Base-by-base conservation (phyloP, 2,113 vertebrate genomes). In the Empidonax alnorum region DNA sequence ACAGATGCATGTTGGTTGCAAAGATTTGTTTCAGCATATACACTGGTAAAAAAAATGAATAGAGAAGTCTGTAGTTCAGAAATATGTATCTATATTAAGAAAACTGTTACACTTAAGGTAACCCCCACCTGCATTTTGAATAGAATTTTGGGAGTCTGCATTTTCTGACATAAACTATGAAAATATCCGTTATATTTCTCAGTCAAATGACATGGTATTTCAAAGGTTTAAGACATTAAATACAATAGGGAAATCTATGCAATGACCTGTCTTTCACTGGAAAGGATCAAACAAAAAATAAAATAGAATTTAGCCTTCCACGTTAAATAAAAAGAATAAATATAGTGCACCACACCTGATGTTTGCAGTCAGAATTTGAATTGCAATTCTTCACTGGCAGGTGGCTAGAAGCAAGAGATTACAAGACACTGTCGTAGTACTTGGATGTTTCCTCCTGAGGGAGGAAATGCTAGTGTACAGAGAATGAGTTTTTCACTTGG, bases 261-360 rank as follows among this genome's bases (percentile, higher is more conserved):
- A 47, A 23, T 47, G 47, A 23, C 12, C 20, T 23, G 39, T 12
- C 7, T 87, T 63, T 58, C 56, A 93, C 22, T 56, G 14, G 31
- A 53, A 62, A 18, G 5, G 3, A 49, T 53, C 21, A 47, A 47
- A 23, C 21, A 46, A 68, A 77, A 53, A 42, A 17, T 10, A 19
- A 41, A 69, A 37, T 14, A 30, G 19, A 33, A 8, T 63, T 76
- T 76, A 56, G 14, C 7, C 12, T 63, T 77, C 25, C 30, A 27
- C 14, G 12, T 50, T 65, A 71, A 41, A 21, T 47, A 46, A 88
- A 87, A 66, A 18, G 58, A 72, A 21, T 19, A 53, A 71, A 78
- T 37, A 7, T 0, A 0, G 5, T 42, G 23, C 5, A 22, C 3
- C n/a, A 24, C 12, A 22, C 37, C 24, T 66, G 39, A 53, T 35